Conservation (phyloP, 2,797 vertebrate genomes). For the Psittacula echo region DNA sequence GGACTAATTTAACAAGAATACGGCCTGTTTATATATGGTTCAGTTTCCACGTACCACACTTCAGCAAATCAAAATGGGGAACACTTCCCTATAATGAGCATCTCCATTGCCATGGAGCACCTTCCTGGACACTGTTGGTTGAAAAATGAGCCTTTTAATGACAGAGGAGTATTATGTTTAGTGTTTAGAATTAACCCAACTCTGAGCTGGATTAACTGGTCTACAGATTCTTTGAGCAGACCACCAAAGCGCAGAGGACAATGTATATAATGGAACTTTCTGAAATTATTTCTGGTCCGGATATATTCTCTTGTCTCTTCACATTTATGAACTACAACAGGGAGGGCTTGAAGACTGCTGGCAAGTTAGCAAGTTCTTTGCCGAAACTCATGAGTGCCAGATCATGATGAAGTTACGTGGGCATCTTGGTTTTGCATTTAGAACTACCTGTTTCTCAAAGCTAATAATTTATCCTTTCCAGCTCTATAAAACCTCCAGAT, state of each 20-base stretch:
- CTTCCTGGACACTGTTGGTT: background rate
- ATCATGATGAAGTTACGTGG: background rate
- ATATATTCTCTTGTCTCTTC: slow-evolving; percentile 28
- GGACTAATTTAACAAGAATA: background rate
- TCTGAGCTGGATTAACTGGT: slow-evolving; percentile 14
- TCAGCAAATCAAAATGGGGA: background rate
- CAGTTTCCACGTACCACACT: background rate
- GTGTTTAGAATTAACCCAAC: slow-evolving; percentile 15
- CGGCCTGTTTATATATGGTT: background rate
- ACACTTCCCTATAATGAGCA: background rate
- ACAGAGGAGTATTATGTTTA: slow-evolving; percentile 31
- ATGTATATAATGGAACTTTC: slow-evolving; percentile 10
- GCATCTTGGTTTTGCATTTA: background rate
- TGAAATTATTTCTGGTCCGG: slow-evolving; percentile 30
- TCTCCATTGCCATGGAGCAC: background rate
- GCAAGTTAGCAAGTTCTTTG: background rate
- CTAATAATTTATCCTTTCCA: background rate
- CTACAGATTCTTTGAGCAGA: slow-evolving; percentile 3
- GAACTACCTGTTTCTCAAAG: slow-evolving; percentile 11
- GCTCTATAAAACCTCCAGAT: background rate
- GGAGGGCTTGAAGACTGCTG: background rate
- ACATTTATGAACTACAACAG: background rate
- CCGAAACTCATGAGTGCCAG: background rate
- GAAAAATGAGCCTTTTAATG: slow-evolving; percentile 1
- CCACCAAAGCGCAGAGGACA: background rate